A percentile compares a stretch with the other conserved stretches of the same genome.
phyloP scores from a whole-genome alignment of 1,140 invertebrate genomes.

The Drosophila kanapiae region DNA sequence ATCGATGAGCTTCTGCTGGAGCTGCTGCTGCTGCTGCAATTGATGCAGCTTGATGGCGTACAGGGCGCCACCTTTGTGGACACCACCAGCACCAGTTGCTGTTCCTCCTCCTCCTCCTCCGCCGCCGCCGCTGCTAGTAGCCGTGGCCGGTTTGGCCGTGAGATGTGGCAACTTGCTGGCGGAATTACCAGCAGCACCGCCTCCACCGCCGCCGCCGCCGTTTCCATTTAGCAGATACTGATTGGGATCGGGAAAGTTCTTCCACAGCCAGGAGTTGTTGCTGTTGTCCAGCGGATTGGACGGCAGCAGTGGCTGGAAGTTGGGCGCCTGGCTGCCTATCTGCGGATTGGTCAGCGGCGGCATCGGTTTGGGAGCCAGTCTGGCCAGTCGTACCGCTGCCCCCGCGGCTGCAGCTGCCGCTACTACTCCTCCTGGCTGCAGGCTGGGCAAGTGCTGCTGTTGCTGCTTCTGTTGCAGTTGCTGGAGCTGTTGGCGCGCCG shows the following conservation, averaged over 20 bases:
- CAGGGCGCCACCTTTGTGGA: slow-evolving; percentile 6
- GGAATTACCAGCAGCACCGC: not conserved
- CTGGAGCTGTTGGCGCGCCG: slow-evolving; percentile 45
- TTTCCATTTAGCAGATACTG: slow-evolving; percentile 73
- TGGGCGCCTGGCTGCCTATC: slow-evolving; percentile 26
- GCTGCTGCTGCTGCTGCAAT: slow-evolving; percentile 67
- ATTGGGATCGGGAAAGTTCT: slow-evolving; percentile 77
- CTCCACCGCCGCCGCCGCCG: not conserved
- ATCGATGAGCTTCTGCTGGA: slow-evolving; percentile 74
- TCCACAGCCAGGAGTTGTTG: slow-evolving; percentile 78
- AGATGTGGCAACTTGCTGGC: slow-evolving; percentile 68
- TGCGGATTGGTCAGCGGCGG: slow-evolving; percentile 59
- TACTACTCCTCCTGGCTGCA: slow-evolving; percentile 42
- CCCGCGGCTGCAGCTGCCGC: not conserved
- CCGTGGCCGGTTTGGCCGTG: slow-evolving; percentile 66
- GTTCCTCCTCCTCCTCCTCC: not conserved
- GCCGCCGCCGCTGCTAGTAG: slow-evolving; percentile 22
- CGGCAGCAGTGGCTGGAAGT: slow-evolving; percentile 19
- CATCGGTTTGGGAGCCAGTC: slow-evolving; percentile 59
- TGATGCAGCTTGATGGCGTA: slow-evolving; percentile 24
- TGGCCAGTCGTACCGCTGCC: slow-evolving; percentile 42
- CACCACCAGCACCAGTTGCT: not conserved
- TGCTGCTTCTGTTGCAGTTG: slow-evolving; percentile 23
- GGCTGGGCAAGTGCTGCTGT: slow-evolving; percentile 49
- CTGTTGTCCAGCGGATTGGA: slow-evolving; percentile 50